Conservation (phyloP, 1,140 invertebrate species). For the Brachionus rubens region DNA sequence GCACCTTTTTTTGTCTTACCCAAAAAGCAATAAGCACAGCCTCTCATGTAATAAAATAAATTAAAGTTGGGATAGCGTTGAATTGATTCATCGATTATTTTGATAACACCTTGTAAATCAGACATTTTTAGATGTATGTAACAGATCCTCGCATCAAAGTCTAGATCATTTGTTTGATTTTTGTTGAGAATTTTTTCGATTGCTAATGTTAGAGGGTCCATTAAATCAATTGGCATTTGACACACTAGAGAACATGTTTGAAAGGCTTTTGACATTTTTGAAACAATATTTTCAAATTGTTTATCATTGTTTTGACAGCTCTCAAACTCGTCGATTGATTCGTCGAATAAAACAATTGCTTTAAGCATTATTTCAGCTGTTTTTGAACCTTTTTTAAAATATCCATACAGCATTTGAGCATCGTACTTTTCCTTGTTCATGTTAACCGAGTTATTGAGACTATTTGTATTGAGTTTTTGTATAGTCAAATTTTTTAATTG, state of each 20-base stretch:
- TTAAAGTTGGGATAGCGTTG: background rate
- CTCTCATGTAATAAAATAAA: background rate
- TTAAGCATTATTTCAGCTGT: background rate
- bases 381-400: no score
- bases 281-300: background rate
- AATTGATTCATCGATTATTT: background rate
- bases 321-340: background rate
- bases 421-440: no score
- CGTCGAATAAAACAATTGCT: background rate
- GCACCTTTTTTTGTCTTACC: background rate
- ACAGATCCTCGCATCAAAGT: background rate
- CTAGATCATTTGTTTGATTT: background rate
- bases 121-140: background rate
- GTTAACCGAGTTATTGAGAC: no score
- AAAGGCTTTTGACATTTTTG: background rate
- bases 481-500: no score
- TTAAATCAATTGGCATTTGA: background rate
- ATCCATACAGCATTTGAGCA: no score
- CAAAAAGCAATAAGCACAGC: background rate
- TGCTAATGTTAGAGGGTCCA: background rate
- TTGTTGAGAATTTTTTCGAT: background rate
- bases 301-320: background rate
- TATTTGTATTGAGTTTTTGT: no score
- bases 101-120: background rate
- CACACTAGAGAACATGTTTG: conserved; percentile 2